Evolutionary conservation across 2,797 vertebrate genomes (phyloP).

Genomic region (Gephyroberyx darwinii): DNA sequence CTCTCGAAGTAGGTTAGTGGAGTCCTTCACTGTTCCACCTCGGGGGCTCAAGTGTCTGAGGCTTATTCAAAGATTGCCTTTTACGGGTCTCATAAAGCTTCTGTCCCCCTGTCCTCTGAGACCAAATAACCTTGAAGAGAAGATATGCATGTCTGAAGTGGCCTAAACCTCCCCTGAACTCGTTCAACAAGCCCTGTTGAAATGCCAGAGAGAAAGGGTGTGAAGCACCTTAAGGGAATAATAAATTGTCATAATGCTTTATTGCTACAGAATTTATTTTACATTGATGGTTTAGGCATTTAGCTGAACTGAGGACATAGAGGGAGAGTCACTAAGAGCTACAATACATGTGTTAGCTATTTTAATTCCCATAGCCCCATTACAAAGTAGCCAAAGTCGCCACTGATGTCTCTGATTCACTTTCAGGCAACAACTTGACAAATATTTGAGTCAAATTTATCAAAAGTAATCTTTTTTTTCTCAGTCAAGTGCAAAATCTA

Average conservation of each 20-base stretch:
- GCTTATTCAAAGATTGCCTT: conserved; percentile 43
- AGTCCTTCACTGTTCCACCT: conserved; percentile 19
- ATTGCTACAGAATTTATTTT: not conserved
- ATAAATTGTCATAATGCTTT: not conserved
- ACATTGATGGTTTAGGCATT: too few relatives aligned
- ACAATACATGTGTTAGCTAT: conserved; percentile 14
- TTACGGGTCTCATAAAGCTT: conserved; percentile 50
- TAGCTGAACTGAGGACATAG: not conserved
- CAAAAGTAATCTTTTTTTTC: not conserved
- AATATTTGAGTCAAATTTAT: conserved; percentile 15
- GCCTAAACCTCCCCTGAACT: conserved; percentile 43
- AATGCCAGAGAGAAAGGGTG: conserved; percentile 42
- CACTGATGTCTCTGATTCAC: conserved; percentile 1
- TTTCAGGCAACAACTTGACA: conserved; percentile 1
- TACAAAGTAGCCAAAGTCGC: conserved; percentile 27
- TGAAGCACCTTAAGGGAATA: conserved; percentile 32
- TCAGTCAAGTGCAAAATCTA: not conserved
- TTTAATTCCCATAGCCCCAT: conserved; percentile 28
- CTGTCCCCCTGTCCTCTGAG: conserved; percentile 39
- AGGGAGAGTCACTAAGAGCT: not conserved
- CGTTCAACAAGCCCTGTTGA: conserved; percentile 40
- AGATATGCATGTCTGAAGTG: conserved; percentile 38
- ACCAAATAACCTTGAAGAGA: conserved; percentile 50
- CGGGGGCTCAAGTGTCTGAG: conserved; percentile 20
- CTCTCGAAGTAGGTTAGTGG: conserved; percentile 25